Evolutionary conservation across 2,888 invertebrate species (phyloP).

Genomic region (Drosophila stalkeri): DNA sequence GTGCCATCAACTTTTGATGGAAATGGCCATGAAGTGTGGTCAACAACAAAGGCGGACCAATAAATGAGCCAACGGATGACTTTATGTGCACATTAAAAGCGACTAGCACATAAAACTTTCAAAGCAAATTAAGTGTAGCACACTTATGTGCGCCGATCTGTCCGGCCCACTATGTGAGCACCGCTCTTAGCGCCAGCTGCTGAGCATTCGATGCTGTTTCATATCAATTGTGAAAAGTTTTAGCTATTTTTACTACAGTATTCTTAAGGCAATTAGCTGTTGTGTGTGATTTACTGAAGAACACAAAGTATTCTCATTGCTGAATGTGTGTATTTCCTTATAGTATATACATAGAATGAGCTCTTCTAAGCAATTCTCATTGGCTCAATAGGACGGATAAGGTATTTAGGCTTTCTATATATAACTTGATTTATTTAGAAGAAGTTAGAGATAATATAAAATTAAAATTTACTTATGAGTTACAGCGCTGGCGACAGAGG

Average conservation of each 20-base stretch:
- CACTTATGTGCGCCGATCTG: slow-evolving; percentile 43
- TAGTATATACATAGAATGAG: neutral
- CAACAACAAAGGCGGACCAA: slow-evolving; percentile 45
- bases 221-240: neutral
- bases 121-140: slow-evolving; percentile 67
- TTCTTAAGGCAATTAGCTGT: neutral
- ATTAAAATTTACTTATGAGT: too few relatives aligned
- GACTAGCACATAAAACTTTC: slow-evolving; percentile 67
- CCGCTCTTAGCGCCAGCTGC: neutral
- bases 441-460: too few relatives aligned
- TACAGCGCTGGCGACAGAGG: too few relatives aligned
- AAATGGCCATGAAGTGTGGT: slow-evolving; percentile 30
- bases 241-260: neutral
- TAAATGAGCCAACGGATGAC: slow-evolving; percentile 61
- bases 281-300: neutral
- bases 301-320: neutral
- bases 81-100: slow-evolving; percentile 75
- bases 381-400: too few relatives aligned
- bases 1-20: slow-evolving; percentile 42
- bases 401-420: too few relatives aligned
- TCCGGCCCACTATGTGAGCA: slow-evolving; percentile 1
- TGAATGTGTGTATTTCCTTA: neutral
- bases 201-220: neutral
- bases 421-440: too few relatives aligned
- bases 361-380: neutral